phyloP scores from a whole-genome alignment of 2,797 vertebrate species.

The Cirrhinus molitorella region DNA sequence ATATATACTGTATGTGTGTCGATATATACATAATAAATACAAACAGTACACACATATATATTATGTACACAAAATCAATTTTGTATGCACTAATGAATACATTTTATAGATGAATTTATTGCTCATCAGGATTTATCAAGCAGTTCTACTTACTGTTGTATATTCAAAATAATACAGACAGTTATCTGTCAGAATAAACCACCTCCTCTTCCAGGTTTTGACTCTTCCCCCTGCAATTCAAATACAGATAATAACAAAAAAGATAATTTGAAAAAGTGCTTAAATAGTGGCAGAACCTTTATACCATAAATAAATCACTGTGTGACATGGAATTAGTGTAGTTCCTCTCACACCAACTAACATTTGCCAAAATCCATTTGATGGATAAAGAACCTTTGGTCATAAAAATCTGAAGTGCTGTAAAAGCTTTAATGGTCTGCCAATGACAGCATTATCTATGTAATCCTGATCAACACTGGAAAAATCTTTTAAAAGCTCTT shows the following conservation, averaged over 20 bases:
- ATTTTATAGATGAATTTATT: background rate
- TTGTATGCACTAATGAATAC: background rate
- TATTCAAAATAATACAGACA: slow-evolving; percentile 99
- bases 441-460: slow-evolving; percentile 3
- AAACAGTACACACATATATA: too few relatives aligned
- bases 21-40: too few relatives aligned
- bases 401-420: slow-evolving; percentile 52
- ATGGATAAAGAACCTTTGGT: slow-evolving; percentile 4
- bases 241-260: background rate
- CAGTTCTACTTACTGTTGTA: slow-evolving; percentile 85
- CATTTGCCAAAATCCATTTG: background rate
- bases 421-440: slow-evolving; percentile 73
- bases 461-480: background rate
- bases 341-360: background rate
- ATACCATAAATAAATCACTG: background rate
- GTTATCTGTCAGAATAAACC: slow-evolving; percentile 99
- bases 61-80: too few relatives aligned
- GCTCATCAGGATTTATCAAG: slow-evolving; percentile 25
- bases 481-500: slow-evolving; percentile 10
- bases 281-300: background rate
- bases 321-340: background rate
- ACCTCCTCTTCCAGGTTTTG: slow-evolving; percentile 98
- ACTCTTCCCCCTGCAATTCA: slow-evolving; percentile 88
- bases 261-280: background rate
- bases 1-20: too few relatives aligned